A percentile compares a stretch with the other conserved stretches of the same genome.
Evolutionary conservation across 1,140 invertebrate genomes (phyloP).

Genomic region (Bathynomus jamesi): DNA sequence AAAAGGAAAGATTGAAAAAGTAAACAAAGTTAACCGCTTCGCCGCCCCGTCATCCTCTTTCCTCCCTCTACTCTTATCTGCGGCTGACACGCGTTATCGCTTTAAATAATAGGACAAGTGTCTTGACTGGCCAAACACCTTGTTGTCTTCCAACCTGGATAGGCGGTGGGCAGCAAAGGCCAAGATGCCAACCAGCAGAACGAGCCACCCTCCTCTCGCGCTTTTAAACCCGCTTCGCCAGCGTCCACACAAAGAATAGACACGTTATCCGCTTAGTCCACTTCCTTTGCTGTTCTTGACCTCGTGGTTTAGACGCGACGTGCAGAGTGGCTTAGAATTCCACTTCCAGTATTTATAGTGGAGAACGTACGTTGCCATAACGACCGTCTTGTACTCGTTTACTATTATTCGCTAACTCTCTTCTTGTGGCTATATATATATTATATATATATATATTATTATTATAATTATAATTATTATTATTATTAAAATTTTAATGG

Average conservation of each 20-base stretch:
- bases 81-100: slow-evolving; percentile 25
- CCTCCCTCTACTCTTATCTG: slow-evolving; percentile 22
- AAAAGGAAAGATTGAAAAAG: too few species aligned
- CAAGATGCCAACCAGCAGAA: not conserved
- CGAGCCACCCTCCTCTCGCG: not conserved
- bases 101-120: slow-evolving; percentile 35
- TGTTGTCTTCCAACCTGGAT: slow-evolving; percentile 13
- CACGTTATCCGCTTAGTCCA: not conserved
- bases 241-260: too few species aligned
- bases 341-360: too few species aligned
- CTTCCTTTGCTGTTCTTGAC: not conserved
- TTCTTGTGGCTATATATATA: too few species aligned
- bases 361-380: too few species aligned
- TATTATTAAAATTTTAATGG: not conserved
- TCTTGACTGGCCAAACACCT: slow-evolving; percentile 34
- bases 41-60: slow-evolving; percentile 15
- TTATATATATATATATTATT: too few species aligned
- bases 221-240: too few species aligned
- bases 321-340: too few species aligned
- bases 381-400: not conserved
- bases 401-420: not conserved
- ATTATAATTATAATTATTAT: not conserved
- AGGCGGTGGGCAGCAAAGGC: not conserved
- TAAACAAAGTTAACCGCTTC: too few species aligned
- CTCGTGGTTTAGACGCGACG: too few species aligned